Conservation (phyloP, 2,113 vertebrate species). For the Salminus brasiliensis region DNA sequence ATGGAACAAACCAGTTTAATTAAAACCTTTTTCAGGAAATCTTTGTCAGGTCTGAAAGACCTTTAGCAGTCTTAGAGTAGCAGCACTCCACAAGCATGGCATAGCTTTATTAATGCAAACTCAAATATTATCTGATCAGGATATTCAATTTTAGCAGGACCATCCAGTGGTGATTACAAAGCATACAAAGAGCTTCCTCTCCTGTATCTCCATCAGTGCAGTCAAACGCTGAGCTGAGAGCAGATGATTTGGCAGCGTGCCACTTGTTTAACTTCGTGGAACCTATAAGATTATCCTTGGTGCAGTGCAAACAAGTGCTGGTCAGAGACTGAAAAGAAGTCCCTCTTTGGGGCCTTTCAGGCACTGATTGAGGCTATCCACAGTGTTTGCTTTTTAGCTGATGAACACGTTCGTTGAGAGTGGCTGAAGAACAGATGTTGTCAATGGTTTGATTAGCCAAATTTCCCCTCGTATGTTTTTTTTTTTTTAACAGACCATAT, state of each 20-base stretch:
- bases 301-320: constrained; percentile 69
- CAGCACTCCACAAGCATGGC: too few relatives aligned
- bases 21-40: too few relatives aligned
- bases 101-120: too few relatives aligned
- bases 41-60: too few relatives aligned
- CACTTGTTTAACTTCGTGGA: constrained; percentile 75
- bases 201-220: constrained; percentile 64
- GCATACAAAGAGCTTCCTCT: constrained; percentile 15
- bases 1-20: too few relatives aligned
- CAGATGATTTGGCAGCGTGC: constrained; percentile 70
- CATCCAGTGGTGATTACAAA: neutral
- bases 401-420: constrained; percentile 23
- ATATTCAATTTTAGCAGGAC: too few relatives aligned
- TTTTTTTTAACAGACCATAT: neutral
- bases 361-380: constrained; percentile 46
- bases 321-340: constrained; percentile 48
- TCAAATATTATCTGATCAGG: too few relatives aligned
- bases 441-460: constrained; percentile 22
- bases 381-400: constrained; percentile 56
- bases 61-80: too few relatives aligned
- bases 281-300: constrained; percentile 74
- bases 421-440: constrained; percentile 28
- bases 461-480: neutral
- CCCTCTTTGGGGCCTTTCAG: constrained; percentile 49
- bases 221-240: constrained; percentile 66